Conservation (phyloP, 2,113 vertebrate genomes). For the Lucifuga dentata region DNA sequence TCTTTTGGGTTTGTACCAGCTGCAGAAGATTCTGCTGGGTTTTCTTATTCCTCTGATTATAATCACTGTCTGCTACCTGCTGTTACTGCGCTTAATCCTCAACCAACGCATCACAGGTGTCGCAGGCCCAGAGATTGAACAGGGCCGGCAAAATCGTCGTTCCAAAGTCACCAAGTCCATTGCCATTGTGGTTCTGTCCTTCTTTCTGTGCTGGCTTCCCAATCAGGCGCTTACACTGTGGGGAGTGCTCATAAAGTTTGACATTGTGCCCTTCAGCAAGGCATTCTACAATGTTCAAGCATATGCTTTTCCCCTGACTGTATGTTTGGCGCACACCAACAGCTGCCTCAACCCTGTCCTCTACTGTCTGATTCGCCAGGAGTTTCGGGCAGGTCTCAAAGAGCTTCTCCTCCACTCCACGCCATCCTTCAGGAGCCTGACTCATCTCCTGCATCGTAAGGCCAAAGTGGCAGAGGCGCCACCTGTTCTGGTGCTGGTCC, state of each 20-base stretch:
- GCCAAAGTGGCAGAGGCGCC: slow-evolving; percentile 81
- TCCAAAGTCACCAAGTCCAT: slow-evolving; percentile 86
- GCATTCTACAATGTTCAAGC: slow-evolving; percentile 86
- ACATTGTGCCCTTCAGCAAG: slow-evolving; percentile 84
- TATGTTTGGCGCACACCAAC: slow-evolving; percentile 87
- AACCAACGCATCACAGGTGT: slow-evolving; percentile 69
- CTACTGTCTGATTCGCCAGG: slow-evolving; percentile 84
- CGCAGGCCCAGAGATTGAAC: slow-evolving; percentile 62
- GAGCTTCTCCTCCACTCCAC: slow-evolving; percentile 78
- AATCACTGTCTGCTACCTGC: slow-evolving; percentile 84
- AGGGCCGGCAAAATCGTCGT: slow-evolving; percentile 69
- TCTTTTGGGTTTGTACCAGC: slow-evolving; percentile 85
- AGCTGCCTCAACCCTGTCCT: slow-evolving; percentile 88
- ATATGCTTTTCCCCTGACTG: slow-evolving; percentile 84
- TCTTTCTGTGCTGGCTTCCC: slow-evolving; percentile 89
- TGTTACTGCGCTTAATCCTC: slow-evolving; percentile 82
- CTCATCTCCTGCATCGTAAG: slow-evolving; percentile 72
- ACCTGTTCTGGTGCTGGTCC: slow-evolving; percentile 77
- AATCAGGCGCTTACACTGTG: slow-evolving; percentile 86
- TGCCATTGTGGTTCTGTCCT: slow-evolving; percentile 84
- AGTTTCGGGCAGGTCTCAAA: slow-evolving; percentile 84
- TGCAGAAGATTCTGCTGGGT: slow-evolving; percentile 85
- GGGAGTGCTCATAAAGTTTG: slow-evolving; percentile 87
- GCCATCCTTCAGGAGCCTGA: slow-evolving; percentile 73
- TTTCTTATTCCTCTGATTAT: slow-evolving; percentile 84